Base-by-base conservation (phyloP, 2,797 vertebrate species). In the Carcharodon carcharias region DNA sequence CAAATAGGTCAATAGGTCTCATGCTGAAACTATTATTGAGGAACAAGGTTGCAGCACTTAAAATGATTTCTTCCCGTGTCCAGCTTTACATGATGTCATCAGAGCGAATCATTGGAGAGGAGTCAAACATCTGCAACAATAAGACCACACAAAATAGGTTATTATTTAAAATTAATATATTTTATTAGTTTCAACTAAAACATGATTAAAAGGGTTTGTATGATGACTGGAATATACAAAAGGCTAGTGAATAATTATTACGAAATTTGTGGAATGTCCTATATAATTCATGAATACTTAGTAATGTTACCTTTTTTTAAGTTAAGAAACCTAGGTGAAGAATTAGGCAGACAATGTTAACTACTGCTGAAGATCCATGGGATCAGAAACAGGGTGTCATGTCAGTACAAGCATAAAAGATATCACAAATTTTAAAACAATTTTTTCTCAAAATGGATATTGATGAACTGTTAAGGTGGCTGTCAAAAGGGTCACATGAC, bases 1-100 rank as follows among this genome's bases (percentile, higher is more conserved):
- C 88, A 91, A 35, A 31, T 16, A 91, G 88, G 31, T 91, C 56
- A 91, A 35, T 35, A 61, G 88, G 50, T 16, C 56, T 91, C 88
- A 58, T 26, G 56, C 88, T 91, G 88, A 91, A 91, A 61, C 56
- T 91, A n/a, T 91, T 58, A 91, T 31, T 16, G 88, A 91, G 54
- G 26, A 61, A 35, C 16, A 91, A 61, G 56, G 31, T 61, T 91
- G 58, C 54, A 91, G 91, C 88, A 91, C 35, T 61, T n/a, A 61
- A 91, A 16, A 56, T 91, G 56, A 31, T 8, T 56, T 58, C 87
- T 58, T 54, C 87, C 87, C 16, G 31, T 12, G 11, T 61, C 58
- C 28, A 91, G 56, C 56, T 91, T 61, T 35, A 18, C 58, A 61
- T 56, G 88, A 58, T 91, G 88, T 35, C 16, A 91, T 8, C 11